Evolutionary conservation across 2,113 vertebrate species (phyloP).

Genomic region (Xenotilapia caudafasciata): DNA sequence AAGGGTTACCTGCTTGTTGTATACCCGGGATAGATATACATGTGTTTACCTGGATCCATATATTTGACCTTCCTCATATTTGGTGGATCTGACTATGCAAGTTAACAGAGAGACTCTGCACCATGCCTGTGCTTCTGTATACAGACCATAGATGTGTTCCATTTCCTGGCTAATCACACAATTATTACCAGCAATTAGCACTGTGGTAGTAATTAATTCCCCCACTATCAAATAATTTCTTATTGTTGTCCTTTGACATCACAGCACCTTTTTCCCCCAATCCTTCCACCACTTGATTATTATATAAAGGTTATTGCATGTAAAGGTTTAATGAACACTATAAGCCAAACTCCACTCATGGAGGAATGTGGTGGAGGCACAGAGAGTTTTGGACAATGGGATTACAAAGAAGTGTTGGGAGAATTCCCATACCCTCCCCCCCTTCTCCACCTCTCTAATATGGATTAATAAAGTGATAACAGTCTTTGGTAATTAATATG

Average conservation of each 20-base stretch:
- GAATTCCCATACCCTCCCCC: slow-evolving; percentile 55
- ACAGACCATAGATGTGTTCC: slow-evolving; percentile 86
- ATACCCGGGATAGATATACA: background rate
- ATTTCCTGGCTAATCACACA: slow-evolving; percentile 99
- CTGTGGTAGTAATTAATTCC: slow-evolving; percentile 99
- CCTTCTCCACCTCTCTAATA: slow-evolving; percentile 66
- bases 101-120: background rate
- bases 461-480: slow-evolving; percentile 96
- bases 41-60: background rate
- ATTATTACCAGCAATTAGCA: slow-evolving; percentile 99
- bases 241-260: background rate
- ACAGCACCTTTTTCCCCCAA: slow-evolving; percentile 91
- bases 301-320: slow-evolving; percentile 93
- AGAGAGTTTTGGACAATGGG: slow-evolving; percentile 66
- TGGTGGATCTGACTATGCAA: background rate
- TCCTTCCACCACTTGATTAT: slow-evolving; percentile 84
- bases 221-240: slow-evolving; percentile 76
- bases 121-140: slow-evolving; percentile 57
- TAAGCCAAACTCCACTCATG: slow-evolving; percentile 76
- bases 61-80: background rate
- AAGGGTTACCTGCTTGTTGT: background rate
- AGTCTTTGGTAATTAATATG: slow-evolving; percentile 95
- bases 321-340: slow-evolving; percentile 89
- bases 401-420: slow-evolving; percentile 72
- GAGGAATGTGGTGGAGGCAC: slow-evolving; percentile 64